These are phyloP conservation scores for Cerceris rybyensis DNA, from an alignment of 2,888 invertebrate genomes.

Conservation along the genomic window DNA sequence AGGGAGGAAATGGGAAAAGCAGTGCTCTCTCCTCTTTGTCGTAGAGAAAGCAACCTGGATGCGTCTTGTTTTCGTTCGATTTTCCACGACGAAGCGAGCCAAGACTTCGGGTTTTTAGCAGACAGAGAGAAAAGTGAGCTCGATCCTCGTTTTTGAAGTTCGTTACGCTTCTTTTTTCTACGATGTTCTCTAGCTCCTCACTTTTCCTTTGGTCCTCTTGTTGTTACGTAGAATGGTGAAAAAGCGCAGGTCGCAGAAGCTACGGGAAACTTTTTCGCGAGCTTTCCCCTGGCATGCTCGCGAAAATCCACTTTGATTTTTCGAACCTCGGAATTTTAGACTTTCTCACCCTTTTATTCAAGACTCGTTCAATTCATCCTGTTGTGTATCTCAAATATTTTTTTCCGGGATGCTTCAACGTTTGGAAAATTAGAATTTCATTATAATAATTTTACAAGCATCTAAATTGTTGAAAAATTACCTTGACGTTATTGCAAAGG, in stretches of 20 bases:
- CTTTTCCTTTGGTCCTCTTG: not conserved
- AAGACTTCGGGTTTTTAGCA: slow-evolving; percentile 9
- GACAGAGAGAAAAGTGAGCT: slow-evolving; percentile 19
- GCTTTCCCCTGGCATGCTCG: not conserved
- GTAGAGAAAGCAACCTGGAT: not conserved
- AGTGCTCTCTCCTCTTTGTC: not conserved
- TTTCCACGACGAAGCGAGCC: not conserved
- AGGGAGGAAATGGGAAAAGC: not conserved
- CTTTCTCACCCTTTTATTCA: too few species aligned
- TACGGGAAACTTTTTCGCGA: not conserved
- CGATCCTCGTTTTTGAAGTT: slow-evolving; percentile 1
- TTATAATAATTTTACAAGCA: too few species aligned
- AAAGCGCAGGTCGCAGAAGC: not conserved
- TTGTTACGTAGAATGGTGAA: not conserved
- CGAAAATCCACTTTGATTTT: not conserved
- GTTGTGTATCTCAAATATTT: too few species aligned
- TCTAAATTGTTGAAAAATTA: too few species aligned
- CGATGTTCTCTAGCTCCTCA: slow-evolving; percentile 6
- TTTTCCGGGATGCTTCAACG: too few species aligned
- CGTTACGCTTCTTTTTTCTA: not conserved
- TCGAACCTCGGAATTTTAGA: not conserved
- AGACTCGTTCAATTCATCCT: too few species aligned
- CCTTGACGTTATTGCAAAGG: too few species aligned
- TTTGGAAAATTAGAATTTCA: too few species aligned
- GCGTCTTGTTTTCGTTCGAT: slow-evolving; percentile 28